Conservation (phyloP, 1,140 invertebrate species). For the Sycophaga agraensis region DNA sequence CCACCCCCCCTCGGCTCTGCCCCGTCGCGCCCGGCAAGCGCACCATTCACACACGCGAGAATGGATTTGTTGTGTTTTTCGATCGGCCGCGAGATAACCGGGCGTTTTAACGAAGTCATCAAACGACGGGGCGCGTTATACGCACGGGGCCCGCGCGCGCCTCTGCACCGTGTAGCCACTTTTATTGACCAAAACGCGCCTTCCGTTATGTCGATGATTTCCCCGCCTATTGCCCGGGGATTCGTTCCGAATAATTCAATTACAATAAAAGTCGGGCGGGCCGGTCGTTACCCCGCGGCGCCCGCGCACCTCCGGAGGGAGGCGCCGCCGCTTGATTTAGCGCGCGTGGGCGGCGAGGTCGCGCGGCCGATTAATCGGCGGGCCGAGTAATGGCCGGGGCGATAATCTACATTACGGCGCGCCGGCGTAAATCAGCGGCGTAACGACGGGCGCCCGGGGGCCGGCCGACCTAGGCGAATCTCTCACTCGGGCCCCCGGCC, state of each 20-base stretch:
- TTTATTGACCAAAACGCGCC: neutral
- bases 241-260: neutral
- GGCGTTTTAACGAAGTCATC: slow-evolving; percentile 2
- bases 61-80: slow-evolving; percentile 13
- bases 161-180: neutral
- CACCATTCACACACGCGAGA: neutral
- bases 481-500: too few species aligned
- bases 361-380: neutral
- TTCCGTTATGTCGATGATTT: neutral
- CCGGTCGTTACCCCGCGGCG: too few species aligned
- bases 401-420: slow-evolving; percentile 29
- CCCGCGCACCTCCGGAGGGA: too few species aligned
- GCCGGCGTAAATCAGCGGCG: slow-evolving; percentile 25
- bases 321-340: too few species aligned
- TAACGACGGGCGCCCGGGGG: too few species aligned
- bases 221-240: neutral
- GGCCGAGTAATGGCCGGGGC: slow-evolving; percentile 26
- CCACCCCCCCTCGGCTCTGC: neutral
- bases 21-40: too few species aligned
- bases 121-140: too few species aligned
- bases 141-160: too few species aligned
- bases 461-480: too few species aligned
- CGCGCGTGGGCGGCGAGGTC: too few species aligned
- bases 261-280: too few species aligned
- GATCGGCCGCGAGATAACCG: neutral